Evolutionary conservation across 2,797 vertebrate species (phyloP).

Genomic region (Trichosurus vulpecula): DNA sequence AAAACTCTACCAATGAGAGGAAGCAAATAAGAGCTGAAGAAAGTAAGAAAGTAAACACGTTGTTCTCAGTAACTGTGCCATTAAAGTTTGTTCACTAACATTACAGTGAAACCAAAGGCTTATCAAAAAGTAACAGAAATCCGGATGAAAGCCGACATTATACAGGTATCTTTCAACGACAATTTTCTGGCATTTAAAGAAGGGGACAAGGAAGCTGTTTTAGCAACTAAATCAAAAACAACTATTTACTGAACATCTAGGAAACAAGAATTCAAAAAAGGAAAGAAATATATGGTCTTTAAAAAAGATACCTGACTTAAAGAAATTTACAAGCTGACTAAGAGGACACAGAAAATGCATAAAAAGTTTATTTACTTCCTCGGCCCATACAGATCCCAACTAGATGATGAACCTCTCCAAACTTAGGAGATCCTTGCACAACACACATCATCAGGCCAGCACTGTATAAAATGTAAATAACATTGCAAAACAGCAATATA

Average conservation of each 20-base stretch:
- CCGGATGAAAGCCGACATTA: neutral
- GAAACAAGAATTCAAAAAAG: neutral
- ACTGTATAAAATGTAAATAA: neutral
- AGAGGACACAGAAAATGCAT: neutral
- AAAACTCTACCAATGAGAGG: constrained; percentile 17
- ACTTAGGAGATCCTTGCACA: neutral
- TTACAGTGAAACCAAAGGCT: neutral
- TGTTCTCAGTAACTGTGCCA: neutral
- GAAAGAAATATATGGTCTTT: neutral
- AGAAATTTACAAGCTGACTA: neutral
- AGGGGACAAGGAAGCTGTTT: constrained; percentile 33
- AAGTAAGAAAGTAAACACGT: constrained; percentile 1
- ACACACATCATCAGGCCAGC: neutral
- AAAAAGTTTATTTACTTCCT: neutral
- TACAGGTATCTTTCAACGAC: neutral
- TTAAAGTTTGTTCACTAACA: constrained; percentile 9
- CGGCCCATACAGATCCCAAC: neutral
- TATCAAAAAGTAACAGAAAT: neutral
- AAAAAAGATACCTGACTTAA: neutral
- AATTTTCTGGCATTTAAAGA: constrained; percentile 12
- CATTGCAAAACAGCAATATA: neutral
- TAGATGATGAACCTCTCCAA: neutral
- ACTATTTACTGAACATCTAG: constrained; percentile 25
- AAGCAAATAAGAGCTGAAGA: neutral
- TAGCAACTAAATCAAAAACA: constrained; percentile 28